Evolutionary conservation across 2,113 vertebrate genomes (phyloP).

Genomic region (Sorex araneus): DNA sequence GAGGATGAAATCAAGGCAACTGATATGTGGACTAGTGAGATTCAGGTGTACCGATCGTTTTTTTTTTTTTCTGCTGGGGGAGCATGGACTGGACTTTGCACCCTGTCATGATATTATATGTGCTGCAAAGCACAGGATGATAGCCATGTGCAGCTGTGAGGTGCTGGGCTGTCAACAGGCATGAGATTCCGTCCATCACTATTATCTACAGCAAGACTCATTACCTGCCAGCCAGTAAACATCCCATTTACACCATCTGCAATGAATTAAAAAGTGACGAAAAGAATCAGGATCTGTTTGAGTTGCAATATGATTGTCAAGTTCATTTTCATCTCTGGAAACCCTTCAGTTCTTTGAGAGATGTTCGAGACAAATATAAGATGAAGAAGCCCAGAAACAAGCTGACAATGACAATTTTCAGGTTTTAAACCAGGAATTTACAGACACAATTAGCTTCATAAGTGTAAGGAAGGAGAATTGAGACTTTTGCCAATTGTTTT

Average conservation of each 20-base stretch:
- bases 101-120: slow-evolving; percentile 77
- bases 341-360: slow-evolving; percentile 82
- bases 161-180: slow-evolving; percentile 83
- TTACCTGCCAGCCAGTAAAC: slow-evolving; percentile 90
- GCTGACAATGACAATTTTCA: slow-evolving; percentile 71
- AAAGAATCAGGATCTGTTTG: slow-evolving; percentile 89
- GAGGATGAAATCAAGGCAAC: slow-evolving; percentile 82
- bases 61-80: slow-evolving; percentile 74
- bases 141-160: slow-evolving; percentile 84
- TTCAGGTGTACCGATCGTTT: slow-evolving; percentile 74
- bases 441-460: slow-evolving; percentile 70
- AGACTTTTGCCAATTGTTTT: slow-evolving; percentile 70
- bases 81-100: slow-evolving; percentile 76
- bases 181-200: slow-evolving; percentile 88
- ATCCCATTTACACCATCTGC: slow-evolving; percentile 90
- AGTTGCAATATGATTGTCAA: slow-evolving; percentile 88
- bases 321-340: slow-evolving; percentile 89
- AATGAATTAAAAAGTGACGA: slow-evolving; percentile 90
- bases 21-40: slow-evolving; percentile 78
- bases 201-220: slow-evolving; percentile 87
- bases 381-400: slow-evolving; percentile 78
- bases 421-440: slow-evolving; percentile 80
- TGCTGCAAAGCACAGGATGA: slow-evolving; percentile 84
- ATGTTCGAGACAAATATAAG: slow-evolving; percentile 77
- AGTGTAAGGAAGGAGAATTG: slow-evolving; percentile 72